Conservation (phyloP, 2,888 invertebrate genomes). For the Cantharis nigra region DNA sequence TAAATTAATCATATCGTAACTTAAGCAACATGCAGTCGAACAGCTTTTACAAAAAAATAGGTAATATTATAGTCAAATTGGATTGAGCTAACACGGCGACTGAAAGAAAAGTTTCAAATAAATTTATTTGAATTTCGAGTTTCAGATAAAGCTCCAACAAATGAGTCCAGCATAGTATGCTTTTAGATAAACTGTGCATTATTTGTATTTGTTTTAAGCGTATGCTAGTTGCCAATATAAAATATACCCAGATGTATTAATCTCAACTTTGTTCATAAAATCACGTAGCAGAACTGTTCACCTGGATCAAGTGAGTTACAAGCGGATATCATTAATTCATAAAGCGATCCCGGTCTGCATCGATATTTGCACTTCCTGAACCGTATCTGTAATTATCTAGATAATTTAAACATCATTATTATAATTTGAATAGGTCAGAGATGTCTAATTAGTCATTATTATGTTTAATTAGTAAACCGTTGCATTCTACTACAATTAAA, state of each 20-base stretch:
- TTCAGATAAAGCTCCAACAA: not conserved
- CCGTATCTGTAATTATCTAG: constrained; percentile 30
- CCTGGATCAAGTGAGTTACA: constrained; percentile 29
- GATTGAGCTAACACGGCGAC: not conserved
- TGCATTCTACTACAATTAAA: constrained; percentile 33
- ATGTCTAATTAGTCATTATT: constrained; percentile 33
- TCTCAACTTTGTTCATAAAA: constrained; percentile 18
- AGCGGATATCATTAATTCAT: constrained; percentile 34
- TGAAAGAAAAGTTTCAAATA: not conserved
- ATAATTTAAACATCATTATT: constrained; percentile 37
- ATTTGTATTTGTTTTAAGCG: not conserved
- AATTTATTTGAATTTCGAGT: not conserved
- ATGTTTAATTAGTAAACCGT: constrained; percentile 40
- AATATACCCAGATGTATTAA: constrained; percentile 20
- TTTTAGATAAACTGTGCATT: not conserved
- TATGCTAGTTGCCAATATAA: constrained; percentile 19
- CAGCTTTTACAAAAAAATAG: not conserved
- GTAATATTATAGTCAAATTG: not conserved
- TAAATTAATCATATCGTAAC: constrained; percentile 24
- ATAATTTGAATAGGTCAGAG: constrained; percentile 23
- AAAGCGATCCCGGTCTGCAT: constrained; percentile 22
- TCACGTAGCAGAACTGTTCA: constrained; percentile 27
- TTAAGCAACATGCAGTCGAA: not conserved
- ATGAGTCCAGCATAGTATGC: not conserved
- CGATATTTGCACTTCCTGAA: constrained; percentile 27